phyloP scores from a whole-genome alignment of 1,140 invertebrate species.

The Zaprionus camerounensis region DNA sequence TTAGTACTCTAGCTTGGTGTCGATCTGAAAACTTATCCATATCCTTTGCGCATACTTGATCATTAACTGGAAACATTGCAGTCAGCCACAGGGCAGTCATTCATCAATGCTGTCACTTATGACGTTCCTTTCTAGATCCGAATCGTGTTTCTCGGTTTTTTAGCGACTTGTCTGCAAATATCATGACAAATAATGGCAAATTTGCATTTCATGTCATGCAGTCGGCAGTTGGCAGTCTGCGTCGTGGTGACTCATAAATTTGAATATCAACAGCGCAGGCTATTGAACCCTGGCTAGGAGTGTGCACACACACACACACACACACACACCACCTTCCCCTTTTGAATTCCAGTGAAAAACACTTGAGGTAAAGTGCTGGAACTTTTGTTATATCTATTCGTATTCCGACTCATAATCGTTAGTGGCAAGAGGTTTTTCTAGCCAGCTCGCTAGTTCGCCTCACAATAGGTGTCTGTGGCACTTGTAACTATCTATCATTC shows the following conservation, averaged over 20 bases:
- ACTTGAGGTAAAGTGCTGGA: slow-evolving; percentile 29
- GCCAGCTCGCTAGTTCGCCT: slow-evolving; percentile 7
- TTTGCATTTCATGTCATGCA: slow-evolving; percentile 62
- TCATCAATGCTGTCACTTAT: slow-evolving; percentile 32
- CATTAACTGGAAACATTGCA: neutral
- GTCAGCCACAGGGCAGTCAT: neutral
- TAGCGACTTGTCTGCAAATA: slow-evolving; percentile 48
- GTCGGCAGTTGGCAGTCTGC: slow-evolving; percentile 4
- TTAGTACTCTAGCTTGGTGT: too few relatives aligned
- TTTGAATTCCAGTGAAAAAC: slow-evolving; percentile 41
- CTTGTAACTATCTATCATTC: slow-evolving; percentile 78
- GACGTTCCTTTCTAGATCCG: slow-evolving; percentile 41
- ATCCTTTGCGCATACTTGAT: slow-evolving; percentile 12
- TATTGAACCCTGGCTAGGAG: slow-evolving; percentile 56
- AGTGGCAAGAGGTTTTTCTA: slow-evolving; percentile 36
- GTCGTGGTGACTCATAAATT: slow-evolving; percentile 61
- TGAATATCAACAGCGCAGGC: slow-evolving; percentile 56
- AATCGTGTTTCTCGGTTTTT: slow-evolving; percentile 8
- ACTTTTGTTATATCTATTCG: slow-evolving; percentile 1
- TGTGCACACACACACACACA: slow-evolving; percentile 15
- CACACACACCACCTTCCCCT: neutral
- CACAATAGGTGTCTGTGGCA: slow-evolving; percentile 58
- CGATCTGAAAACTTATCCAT: too few relatives aligned
- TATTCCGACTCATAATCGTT: slow-evolving; percentile 64
- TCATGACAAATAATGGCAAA: slow-evolving; percentile 75